Conservation (phyloP, 2,888 invertebrate species). For the Archips crataeganus region DNA sequence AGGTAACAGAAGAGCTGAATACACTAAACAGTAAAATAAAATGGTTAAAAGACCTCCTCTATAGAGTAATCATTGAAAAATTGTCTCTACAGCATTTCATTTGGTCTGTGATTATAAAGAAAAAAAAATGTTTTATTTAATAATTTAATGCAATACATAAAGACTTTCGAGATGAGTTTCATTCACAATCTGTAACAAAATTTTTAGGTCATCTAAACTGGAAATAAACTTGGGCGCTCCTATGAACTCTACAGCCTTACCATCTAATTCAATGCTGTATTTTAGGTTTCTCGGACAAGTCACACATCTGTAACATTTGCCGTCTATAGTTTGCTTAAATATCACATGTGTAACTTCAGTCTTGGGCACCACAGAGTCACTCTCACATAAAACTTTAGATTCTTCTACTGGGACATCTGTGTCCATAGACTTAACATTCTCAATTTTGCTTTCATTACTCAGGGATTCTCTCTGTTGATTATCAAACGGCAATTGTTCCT, state of each 20-base stretch:
- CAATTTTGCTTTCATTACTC: neutral
- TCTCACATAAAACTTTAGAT: constrained; percentile 22
- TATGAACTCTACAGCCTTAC: constrained; percentile 74
- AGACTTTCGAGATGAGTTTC: constrained; percentile 75
- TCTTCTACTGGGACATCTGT: constrained; percentile 41
- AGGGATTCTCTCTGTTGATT: constrained; percentile 29
- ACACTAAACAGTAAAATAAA: constrained; percentile 32
- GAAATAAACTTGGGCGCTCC: constrained; percentile 81
- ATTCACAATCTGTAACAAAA: constrained; percentile 81
- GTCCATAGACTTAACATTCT: constrained; percentile 43
- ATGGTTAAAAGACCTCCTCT: constrained; percentile 17
- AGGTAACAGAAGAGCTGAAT: constrained; percentile 18
- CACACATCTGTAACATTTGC: constrained; percentile 70
- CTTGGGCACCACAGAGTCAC: constrained; percentile 44
- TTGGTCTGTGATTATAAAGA: constrained; percentile 45
- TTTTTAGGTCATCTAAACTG: constrained; percentile 77
- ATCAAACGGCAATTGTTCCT: constrained; percentile 66
- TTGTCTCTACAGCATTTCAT: constrained; percentile 19
- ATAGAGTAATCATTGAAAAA: constrained; percentile 20
- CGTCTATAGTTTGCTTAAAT: constrained; percentile 71
- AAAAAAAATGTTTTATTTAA: constrained; percentile 45
- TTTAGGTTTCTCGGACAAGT: constrained; percentile 78
- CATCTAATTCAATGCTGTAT: constrained; percentile 74
- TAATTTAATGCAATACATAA: constrained; percentile 71
- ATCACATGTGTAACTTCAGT: constrained; percentile 65